Evolutionary conservation across 2,888 invertebrate species (phyloP).

Genomic region (Drosophila prostipennis): DNA sequence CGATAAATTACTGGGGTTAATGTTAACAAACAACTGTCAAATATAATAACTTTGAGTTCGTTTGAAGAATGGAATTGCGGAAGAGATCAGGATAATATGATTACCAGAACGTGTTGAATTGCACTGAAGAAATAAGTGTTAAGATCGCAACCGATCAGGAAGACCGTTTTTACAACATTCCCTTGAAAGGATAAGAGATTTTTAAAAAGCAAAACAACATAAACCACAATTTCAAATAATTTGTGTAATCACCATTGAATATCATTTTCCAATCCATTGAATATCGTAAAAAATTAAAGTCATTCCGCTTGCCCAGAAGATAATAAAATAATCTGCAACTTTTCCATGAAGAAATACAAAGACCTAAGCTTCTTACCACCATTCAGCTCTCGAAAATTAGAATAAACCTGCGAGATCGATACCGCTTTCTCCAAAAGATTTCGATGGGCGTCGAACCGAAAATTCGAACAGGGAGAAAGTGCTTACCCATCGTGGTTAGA

Average conservation of each 20-base stretch:
- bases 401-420: conserved; percentile 10
- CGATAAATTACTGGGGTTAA: conserved; percentile 16
- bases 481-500: conserved; percentile 14
- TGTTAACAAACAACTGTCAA: background rate
- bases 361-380: background rate
- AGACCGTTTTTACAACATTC: background rate
- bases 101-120: conserved; percentile 14
- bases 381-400: conserved; percentile 16
- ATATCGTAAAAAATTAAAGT: too few relatives aligned
- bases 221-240: too few relatives aligned
- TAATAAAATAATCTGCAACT: background rate
- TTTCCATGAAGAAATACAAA: background rate
- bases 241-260: too few relatives aligned
- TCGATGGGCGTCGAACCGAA: background rate
- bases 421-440: conserved; percentile 23
- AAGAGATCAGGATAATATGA: conserved; percentile 12
- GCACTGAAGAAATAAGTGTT: background rate
- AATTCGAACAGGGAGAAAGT: conserved; percentile 24
- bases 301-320: background rate
- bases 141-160: background rate
- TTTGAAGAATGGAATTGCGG: conserved; percentile 8
- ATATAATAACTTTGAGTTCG: background rate
- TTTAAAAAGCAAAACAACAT: too few relatives aligned
- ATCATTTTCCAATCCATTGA: too few relatives aligned
- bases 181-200: too few relatives aligned